phyloP scores from a whole-genome alignment of 2,797 vertebrate genomes.

The Setipinna tenuifilis region DNA sequence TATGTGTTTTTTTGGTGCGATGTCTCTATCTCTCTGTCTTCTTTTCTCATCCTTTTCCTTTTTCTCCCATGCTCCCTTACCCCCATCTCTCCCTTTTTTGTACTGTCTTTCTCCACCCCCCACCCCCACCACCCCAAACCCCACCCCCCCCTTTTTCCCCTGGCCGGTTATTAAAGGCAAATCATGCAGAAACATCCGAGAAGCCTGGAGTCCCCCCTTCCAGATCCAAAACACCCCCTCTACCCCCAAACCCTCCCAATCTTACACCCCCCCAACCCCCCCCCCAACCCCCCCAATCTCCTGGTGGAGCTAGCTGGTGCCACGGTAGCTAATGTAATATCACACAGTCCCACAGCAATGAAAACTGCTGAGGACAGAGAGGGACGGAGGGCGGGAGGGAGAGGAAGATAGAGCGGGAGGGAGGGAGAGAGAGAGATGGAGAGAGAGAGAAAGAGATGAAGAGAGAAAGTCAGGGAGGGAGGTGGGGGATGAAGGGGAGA shows the following conservation, averaged over 20 bases:
- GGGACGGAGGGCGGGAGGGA: not conserved
- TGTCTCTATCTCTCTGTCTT: not conserved
- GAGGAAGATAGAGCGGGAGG: not conserved
- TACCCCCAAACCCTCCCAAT: no score
- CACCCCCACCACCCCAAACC: not conserved
- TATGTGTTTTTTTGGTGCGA: not conserved
- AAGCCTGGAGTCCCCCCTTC: not conserved
- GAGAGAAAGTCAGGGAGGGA: not conserved
- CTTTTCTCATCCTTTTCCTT: constrained; percentile 8
- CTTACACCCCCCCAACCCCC: not conserved
- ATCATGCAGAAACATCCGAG: constrained; percentile 13
- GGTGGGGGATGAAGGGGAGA: no score
- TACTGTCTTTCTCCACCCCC: not conserved
- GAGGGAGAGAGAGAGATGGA: not conserved
- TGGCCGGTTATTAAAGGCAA: not conserved
- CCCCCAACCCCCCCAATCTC: not conserved
- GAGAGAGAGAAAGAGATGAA: not conserved
- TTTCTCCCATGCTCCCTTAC: not conserved
- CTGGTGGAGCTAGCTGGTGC: not conserved
- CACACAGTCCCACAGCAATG: not conserved
- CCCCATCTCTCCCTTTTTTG: not conserved
- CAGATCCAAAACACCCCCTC: not conserved
- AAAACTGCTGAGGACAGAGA: not conserved
- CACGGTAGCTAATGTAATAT: not conserved
- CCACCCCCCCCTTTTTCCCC: not conserved